Evolutionary conservation across 2,888 invertebrate genomes (phyloP), one percentile per base, ranked within the genome.

Genomic region (Lobophora halterata): DNA sequence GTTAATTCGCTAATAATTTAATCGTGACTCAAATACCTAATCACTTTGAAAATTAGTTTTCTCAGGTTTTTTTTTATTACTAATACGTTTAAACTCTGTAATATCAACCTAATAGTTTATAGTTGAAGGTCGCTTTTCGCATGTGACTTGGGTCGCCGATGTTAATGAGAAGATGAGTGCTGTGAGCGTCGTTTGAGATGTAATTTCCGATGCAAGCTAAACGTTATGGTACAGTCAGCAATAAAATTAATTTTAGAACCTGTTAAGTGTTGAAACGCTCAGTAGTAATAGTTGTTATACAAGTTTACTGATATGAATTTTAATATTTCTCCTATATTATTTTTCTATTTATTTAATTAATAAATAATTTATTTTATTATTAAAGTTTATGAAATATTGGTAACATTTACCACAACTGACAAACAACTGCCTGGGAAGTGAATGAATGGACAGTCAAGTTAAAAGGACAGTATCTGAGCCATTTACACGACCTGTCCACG

Each of bases 151-250:
- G 3, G 43, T 63, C 62, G 51, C 12, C 5, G 48, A 31, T 42
- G 13, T 21, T 79, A 73, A 72, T 71, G 66, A 65, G 71, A 69
- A 71, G 67, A 60, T 62, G 62, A 64, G 59, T 53, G 60, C 61
- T 59, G 62, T 62, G 67, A 74, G 65, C 64, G 71, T 63, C 64
- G 66, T 61, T 34, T 54, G 60, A 75, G 76, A 80, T 76, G 74
- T 65, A 80, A 80, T 81, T 78, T 76, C 71, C 75, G 74, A 79
- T 76, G 69, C 61, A 64, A 58, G 61, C 36, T 64, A 42, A 48
- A n/a, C n/a, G n/a, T n/a, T n/a, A 52, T 40, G 38, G 49, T 38
- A 50, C 37, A 23, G 52, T 50, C 51, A 51, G 58, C 57, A 61
- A 65, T 61, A 65, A 65, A 72, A 63, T 59, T 55, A 65, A 62